phyloP scores from a whole-genome alignment of 1,140 invertebrate species.

The Procambarus clarkii region DNA sequence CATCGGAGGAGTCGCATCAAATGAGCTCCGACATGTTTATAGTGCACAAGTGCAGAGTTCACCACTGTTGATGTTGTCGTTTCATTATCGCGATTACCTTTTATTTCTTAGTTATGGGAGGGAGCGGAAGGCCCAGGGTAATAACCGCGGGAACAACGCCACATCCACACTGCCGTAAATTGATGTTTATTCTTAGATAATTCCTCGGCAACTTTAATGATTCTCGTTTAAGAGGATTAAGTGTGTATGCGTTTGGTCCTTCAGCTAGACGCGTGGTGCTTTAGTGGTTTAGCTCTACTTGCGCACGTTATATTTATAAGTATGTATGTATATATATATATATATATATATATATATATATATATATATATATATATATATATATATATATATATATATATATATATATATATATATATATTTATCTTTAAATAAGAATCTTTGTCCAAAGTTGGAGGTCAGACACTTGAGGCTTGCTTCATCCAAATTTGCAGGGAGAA shows the following conservation, averaged over 20 bases:
- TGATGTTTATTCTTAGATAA: background rate
- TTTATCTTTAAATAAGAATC: too few species aligned
- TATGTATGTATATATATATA: too few species aligned
- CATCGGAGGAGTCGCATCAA: slow-evolving; percentile 48
- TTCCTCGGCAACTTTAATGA: background rate
- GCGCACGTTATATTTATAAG: too few species aligned
- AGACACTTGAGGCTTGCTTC: too few species aligned
- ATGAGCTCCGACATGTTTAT: slow-evolving; percentile 66
- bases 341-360: too few species aligned
- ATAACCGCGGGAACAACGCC: background rate
- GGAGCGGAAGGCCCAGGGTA: background rate
- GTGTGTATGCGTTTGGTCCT: background rate
- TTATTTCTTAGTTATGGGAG: slow-evolving; percentile 59
- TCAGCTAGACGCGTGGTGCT: too few species aligned
- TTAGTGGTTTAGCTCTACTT: too few species aligned
- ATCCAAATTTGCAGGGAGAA: too few species aligned
- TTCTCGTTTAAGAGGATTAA: background rate
- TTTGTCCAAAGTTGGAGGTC: too few species aligned
- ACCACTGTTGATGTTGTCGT: slow-evolving; percentile 61
- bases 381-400: too few species aligned
- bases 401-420: too few species aligned
- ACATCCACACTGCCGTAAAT: background rate
- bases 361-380: too few species aligned
- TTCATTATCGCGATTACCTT: slow-evolving; percentile 47
- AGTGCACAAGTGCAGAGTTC: slow-evolving; percentile 51